Percentiles rank a stretch among this genome's conserved stretches.
phyloP scores from a whole-genome alignment of 2,113 vertebrate genomes.

The Malurus cyaneus region DNA sequence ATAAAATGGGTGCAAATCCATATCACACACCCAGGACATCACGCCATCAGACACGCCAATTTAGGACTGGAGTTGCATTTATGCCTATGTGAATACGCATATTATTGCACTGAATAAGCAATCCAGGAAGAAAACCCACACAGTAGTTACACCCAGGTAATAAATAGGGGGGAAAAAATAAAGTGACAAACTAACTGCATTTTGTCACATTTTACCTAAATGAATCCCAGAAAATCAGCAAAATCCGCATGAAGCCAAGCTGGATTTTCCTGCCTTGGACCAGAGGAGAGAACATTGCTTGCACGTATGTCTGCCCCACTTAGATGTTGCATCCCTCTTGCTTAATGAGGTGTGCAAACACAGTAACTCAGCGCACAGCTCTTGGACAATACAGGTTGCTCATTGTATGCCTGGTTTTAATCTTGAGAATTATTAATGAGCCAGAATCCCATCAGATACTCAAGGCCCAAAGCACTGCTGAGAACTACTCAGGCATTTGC shows the following conservation, averaged over 20 bases:
- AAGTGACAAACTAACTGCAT: neutral
- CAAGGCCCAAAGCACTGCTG: neutral
- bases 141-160: neutral
- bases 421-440: neutral
- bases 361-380: neutral
- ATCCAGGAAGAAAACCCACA: neutral
- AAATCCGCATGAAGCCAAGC: neutral
- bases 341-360: neutral
- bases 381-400: neutral
- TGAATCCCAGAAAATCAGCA: neutral
- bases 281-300: neutral
- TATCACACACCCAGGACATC: neutral
- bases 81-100: neutral
- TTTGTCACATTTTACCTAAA: neutral
- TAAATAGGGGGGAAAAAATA: neutral
- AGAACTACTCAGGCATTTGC: neutral
- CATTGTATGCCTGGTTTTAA: neutral
- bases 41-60: no score
- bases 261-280: neutral
- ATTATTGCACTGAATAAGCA: neutral
- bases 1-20: neutral
- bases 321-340: neutral
- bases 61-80: neutral
- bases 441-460: neutral
- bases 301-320: neutral